Base-by-base conservation (phyloP, 2,113 vertebrate genomes). In the Bubalus kerabau region DNA sequence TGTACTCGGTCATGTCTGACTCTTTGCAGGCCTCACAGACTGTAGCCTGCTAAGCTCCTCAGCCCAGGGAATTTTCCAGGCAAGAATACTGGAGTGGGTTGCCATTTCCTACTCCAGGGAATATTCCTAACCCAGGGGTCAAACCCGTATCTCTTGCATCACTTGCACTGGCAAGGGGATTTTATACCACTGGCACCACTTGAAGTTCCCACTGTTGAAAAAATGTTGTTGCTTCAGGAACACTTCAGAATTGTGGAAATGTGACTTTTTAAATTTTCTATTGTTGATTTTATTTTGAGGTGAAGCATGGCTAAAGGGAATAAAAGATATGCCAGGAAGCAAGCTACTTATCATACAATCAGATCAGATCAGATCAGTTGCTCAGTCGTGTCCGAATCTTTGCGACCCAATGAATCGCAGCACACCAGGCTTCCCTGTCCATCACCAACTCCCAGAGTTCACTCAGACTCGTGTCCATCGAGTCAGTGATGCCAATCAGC, bases 151-250 rank as follows among this genome's bases (percentile, higher is more conserved):
- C 21, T 43, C 71, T 74, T 14, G 5, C 71, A 76, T 76, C 36
- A 26, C 23, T 43, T 43, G 71, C 71, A 43, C 14, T 76, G 40
- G 36, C 6, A 76, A 23, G 40, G 23, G 40, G 12, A 76, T 26
- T 43, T 76, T 43, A 43, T 76, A 76, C 40, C 23, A 43, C 71
- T 43, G 40, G 12, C 23, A 32, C 21, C 12, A 76, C 71, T 17
- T 76, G 71, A 76, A 93, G 98, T 98, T 97, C 98, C 57, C 91
- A 48, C 36, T 92, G 40, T 85, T 95, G 98, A 97, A 98, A 95
- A 98, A 80, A 71, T 98, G 74, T 67, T 59, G 87, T 92, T 62
- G 28, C 59, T 97, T 98, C 87, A 59, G 88, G 71, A 98, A 95
- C 28, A 80, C 36, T 6, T 83, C 64, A 97, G 50, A 84, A 93